Conservation (phyloP, 2,113 vertebrate species). For the Carassius carassius region DNA sequence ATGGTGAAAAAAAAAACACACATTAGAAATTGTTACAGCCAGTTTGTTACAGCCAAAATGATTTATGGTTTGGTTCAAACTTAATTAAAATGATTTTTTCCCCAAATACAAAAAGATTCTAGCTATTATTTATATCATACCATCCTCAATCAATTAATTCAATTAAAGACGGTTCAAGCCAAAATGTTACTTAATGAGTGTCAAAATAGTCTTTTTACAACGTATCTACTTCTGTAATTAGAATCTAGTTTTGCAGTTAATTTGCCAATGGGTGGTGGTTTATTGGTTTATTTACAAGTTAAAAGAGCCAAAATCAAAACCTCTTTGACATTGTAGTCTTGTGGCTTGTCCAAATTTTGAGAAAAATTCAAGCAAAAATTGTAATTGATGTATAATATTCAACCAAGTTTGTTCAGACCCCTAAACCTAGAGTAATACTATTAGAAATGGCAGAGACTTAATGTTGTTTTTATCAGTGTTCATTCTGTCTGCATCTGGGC, state of each 20-base stretch:
- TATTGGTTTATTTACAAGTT: neutral
- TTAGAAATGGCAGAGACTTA: neutral
- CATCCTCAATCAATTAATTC: too few relatives aligned
- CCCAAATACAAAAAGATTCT: neutral
- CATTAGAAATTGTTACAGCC: too few relatives aligned
- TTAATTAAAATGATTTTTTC: neutral
- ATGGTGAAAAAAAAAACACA: too few relatives aligned
- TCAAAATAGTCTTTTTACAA: neutral
- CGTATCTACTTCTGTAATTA: neutral
- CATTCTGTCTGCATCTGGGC: neutral
- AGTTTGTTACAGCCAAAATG: too few relatives aligned
- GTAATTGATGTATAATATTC: neutral
- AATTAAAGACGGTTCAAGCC: neutral
- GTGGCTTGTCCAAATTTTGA: neutral
- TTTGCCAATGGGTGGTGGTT: neutral
- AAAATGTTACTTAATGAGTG: neutral
- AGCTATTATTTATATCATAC: neutral
- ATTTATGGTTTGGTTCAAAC: too few relatives aligned
- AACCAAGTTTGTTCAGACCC: neutral
- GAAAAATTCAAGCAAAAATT: neutral
- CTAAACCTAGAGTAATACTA: neutral
- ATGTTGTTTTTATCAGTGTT: conserved; percentile 6
- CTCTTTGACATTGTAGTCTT: neutral
- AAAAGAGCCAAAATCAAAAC: neutral
- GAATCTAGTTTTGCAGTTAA: neutral